Evolutionary conservation across 2,797 vertebrate genomes (phyloP).

Genomic region (Nasua narica): DNA sequence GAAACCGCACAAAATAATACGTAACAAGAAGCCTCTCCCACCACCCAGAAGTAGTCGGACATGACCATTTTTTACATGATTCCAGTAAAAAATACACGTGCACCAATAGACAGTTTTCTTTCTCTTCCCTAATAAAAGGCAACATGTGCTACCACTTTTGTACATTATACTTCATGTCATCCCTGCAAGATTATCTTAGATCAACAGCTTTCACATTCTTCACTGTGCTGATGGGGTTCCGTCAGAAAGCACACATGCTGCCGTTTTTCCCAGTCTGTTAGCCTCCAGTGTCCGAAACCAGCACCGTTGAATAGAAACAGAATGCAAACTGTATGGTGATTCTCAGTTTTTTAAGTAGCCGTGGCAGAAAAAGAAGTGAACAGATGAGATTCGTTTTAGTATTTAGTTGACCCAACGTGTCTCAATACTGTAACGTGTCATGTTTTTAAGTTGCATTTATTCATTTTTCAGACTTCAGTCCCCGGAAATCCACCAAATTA

Average conservation of each 20-base stretch:
- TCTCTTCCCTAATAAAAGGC: not conserved
- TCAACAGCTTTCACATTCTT: not conserved
- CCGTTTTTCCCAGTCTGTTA: not conserved
- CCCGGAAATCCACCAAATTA: not conserved
- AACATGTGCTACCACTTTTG: not conserved
- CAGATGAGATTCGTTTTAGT: not conserved
- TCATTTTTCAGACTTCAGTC: not conserved
- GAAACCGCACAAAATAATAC: not conserved
- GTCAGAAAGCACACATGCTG: too few species aligned
- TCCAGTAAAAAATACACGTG: not conserved
- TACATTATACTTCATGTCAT: not conserved
- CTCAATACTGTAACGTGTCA: not conserved
- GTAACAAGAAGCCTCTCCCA: not conserved
- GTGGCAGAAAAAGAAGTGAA: not conserved
- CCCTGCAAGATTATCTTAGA: not conserved
- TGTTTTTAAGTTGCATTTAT: not conserved
- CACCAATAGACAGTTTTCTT: not conserved
- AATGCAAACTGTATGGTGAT: not conserved
- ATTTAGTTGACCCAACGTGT: not conserved
- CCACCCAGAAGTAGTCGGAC: not conserved
- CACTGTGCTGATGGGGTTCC: not conserved
- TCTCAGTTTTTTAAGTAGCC: not conserved
- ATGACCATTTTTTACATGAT: not conserved
- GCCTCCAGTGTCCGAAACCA: not conserved
- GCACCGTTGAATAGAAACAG: not conserved